Conservation (phyloP, 2,888 invertebrate genomes). For the Netelia virgata region DNA sequence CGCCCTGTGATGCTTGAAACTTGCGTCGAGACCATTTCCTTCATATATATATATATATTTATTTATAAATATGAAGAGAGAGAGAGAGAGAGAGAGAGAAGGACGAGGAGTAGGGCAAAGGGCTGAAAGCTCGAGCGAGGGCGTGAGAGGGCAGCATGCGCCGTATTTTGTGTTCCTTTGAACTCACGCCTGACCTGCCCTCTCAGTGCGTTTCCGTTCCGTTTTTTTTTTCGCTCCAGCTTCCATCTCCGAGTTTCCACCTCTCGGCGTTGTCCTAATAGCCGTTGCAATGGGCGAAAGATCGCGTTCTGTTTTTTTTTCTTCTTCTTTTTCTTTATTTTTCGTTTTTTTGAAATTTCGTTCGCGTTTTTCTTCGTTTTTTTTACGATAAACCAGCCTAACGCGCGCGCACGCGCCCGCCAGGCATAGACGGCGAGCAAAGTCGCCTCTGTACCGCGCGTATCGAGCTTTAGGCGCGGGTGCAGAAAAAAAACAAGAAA, state of each 20-base stretch:
- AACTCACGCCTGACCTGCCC: constrained; percentile 64
- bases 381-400: constrained; percentile 59
- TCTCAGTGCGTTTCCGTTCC: constrained; percentile 58
- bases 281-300: constrained; percentile 57
- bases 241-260: constrained; percentile 14
- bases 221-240: constrained; percentile 45
- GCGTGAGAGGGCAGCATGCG: constrained; percentile 39
- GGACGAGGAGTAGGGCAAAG: neutral
- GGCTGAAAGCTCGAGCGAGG: constrained; percentile 31
- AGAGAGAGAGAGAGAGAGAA: constrained; percentile 11
- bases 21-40: neutral
- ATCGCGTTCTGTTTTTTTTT: constrained; percentile 27
- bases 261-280: constrained; percentile 62
- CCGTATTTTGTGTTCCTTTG: constrained; percentile 62
- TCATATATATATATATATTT: constrained; percentile 4
- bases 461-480: constrained; percentile 41
- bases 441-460: constrained; percentile 24
- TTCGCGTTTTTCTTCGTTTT: constrained; percentile 6
- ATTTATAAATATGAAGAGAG: neutral
- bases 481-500: constrained; percentile 25
- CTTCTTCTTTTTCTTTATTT: neutral
- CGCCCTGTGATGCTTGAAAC: neutral
- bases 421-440: constrained; percentile 7
- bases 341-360: neutral
- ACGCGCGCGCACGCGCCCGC: constrained; percentile 14